These are phyloP conservation scores for Elegia similella DNA, from an alignment of 2,888 invertebrate genomes.

Conservation along the genomic window DNA sequence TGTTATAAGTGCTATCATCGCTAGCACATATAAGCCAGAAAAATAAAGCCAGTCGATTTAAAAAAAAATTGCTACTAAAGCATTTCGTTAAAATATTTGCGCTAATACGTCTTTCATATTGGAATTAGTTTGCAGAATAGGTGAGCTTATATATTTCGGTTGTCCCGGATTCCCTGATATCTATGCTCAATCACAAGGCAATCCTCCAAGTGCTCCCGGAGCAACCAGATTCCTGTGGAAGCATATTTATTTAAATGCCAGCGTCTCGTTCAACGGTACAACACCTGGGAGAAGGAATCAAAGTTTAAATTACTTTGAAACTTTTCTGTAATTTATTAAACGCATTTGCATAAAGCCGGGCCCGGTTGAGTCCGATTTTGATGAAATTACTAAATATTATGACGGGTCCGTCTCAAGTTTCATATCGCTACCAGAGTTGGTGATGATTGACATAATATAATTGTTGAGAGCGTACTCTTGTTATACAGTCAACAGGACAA, in stretches of 20 bases:
- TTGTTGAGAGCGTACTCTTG: not conserved
- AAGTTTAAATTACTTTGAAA: conserved; percentile 51
- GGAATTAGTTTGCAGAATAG: not conserved
- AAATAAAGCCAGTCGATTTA: no score
- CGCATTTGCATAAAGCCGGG: conserved; percentile 52
- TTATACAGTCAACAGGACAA: no score
- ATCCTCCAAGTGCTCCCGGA: conserved; percentile 2
- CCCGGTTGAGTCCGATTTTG: conserved; percentile 28
- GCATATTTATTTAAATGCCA: conserved; percentile 13
- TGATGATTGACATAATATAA: not conserved
- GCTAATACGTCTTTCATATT: not conserved
- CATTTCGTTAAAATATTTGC: not conserved
- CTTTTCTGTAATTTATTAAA: conserved; percentile 54
- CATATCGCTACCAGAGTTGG: not conserved
- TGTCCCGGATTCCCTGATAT: not conserved
- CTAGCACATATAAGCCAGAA: no score
- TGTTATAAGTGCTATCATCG: no score
- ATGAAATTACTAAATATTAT: conserved; percentile 15
- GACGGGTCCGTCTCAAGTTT: not conserved
- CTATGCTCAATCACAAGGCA: conserved; percentile 1
- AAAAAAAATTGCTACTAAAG: no score
- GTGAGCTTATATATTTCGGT: no score
- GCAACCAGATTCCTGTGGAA: not conserved
- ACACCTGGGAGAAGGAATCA: conserved; percentile 31
- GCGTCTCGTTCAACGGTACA: conserved; percentile 12